Conservation (phyloP, 2,888 invertebrate species). For the Eurytoma adleriae region DNA sequence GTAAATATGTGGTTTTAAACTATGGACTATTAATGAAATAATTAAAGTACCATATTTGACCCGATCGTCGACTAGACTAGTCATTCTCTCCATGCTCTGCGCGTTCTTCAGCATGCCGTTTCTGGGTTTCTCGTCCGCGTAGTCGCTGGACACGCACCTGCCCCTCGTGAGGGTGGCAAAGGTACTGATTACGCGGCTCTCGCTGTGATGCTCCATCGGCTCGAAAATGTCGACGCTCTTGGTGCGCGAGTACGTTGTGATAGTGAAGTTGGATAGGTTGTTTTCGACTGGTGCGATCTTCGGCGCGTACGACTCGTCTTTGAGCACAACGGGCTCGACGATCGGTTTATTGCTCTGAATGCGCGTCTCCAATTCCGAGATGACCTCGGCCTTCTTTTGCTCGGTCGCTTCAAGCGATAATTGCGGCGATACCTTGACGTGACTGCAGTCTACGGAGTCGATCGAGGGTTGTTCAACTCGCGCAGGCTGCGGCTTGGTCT, state of each 20-base stretch:
- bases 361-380: conserved; percentile 68
- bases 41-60: conserved; percentile 37
- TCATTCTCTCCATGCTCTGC: conserved; percentile 51
- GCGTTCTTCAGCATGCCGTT: conserved; percentile 34
- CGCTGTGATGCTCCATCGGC: conserved; percentile 57
- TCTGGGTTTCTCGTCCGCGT: conserved; percentile 25
- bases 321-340: conserved; percentile 54
- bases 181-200: conserved; percentile 23
- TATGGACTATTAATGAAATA: no score
- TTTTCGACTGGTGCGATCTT: conserved; percentile 70
- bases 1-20: neutral
- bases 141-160: conserved; percentile 37
- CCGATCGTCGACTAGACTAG: conserved; percentile 44
- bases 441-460: conserved; percentile 43
- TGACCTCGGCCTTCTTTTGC: conserved; percentile 65
- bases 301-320: conserved; percentile 58
- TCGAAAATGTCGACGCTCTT: conserved; percentile 71
- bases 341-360: conserved; percentile 61
- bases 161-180: conserved; percentile 54
- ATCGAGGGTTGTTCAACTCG: conserved; percentile 9
- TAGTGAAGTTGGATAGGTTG: conserved; percentile 71
- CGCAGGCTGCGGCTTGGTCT: neutral
- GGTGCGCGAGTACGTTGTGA: conserved; percentile 70
- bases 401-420: conserved; percentile 48
- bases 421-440: conserved; percentile 12